Base-by-base conservation (phyloP, 2,888 invertebrate genomes). In the Sphaerolaimus hirsutus region DNA sequence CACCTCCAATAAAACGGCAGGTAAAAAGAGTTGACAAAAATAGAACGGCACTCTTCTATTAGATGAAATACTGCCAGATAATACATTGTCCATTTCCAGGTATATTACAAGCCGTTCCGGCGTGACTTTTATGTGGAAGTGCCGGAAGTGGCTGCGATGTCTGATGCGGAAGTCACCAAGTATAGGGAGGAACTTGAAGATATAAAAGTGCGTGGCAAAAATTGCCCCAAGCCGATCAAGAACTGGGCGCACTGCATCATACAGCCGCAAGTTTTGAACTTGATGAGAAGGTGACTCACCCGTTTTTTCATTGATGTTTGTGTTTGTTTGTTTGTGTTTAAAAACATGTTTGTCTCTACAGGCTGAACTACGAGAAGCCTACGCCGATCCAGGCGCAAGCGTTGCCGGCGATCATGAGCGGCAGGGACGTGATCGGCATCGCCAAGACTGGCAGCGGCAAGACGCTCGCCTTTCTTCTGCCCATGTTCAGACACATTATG, bases 381-480 rank as follows among this genome's bases (percentile, higher is more conserved):
- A 97, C 97, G 1, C 93, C 97, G 0, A 97, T 97, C 59, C 97
- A 97, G 32, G 78, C 83, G 46, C 97, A 99, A 68, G 93, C 91
- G 2, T 82, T 97, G 59, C 72, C 72, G 21, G 63, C 67, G 24
- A 82, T 97, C 50, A 91, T 99, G 91, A 82, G 81, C 44, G 71
- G 71, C n/a, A 75, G 91, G 48, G 91, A 97, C 68, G 71, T 97
- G 50, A 97, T 97, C 60, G 93, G 93, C 46, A 97, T 99, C 63
- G 97, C 97, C 1, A 97, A 97, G 69, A 97, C 97, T 0, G 93
- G 93, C 41, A 87, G 87, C 61, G 97, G 97, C 29, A 99, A 97
- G 70, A 99, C 97, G 1, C 68, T 97, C 44, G 97, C 93, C 0
- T 97, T 99, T 66, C 75, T 99, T 48, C 67, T 99, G 48, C 97